Evolutionary conservation across 2,113 vertebrate genomes (phyloP).

Genomic region (Dolichallabes microphthalmus): DNA sequence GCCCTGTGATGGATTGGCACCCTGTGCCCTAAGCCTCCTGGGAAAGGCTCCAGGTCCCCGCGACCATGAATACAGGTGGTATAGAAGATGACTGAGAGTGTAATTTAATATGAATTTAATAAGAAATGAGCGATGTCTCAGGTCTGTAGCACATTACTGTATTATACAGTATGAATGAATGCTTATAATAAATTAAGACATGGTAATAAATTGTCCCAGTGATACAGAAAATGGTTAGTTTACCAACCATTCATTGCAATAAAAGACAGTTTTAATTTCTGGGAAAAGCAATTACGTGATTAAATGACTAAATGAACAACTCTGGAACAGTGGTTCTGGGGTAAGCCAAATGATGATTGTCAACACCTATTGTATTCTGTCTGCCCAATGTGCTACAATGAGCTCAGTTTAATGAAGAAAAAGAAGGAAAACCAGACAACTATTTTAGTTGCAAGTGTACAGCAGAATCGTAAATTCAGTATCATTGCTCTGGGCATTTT

Average conservation of each 20-base stretch:
- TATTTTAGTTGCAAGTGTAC: neutral
- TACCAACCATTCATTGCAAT: slow-evolving; percentile 8
- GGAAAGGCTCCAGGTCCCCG: too few species aligned
- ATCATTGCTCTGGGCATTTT: neutral
- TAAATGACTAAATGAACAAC: slow-evolving; percentile 17
- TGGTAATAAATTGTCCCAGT: neutral
- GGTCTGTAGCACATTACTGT: too few species aligned
- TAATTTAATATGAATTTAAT: too few species aligned
- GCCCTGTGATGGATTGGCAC: too few species aligned
- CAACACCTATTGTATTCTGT: slow-evolving; percentile 29
- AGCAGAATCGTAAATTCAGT: neutral
- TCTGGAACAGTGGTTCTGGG: slow-evolving; percentile 11
- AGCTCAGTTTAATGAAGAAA: neutral
- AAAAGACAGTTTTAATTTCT: neutral
- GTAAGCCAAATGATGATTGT: slow-evolving; percentile 30
- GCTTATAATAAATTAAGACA: slow-evolving; percentile 19
- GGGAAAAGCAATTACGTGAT: slow-evolving; percentile 31
- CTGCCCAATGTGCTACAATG: slow-evolving; percentile 17
- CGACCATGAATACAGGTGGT: too few species aligned
- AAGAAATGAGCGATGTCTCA: too few species aligned
- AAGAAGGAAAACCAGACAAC: slow-evolving; percentile 6
- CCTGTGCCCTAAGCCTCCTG: too few species aligned
- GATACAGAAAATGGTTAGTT: neutral
- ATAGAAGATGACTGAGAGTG: too few species aligned
- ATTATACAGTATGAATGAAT: neutral